Conservation (phyloP, 2,113 vertebrate species). For the Danionella cerebrum region DNA sequence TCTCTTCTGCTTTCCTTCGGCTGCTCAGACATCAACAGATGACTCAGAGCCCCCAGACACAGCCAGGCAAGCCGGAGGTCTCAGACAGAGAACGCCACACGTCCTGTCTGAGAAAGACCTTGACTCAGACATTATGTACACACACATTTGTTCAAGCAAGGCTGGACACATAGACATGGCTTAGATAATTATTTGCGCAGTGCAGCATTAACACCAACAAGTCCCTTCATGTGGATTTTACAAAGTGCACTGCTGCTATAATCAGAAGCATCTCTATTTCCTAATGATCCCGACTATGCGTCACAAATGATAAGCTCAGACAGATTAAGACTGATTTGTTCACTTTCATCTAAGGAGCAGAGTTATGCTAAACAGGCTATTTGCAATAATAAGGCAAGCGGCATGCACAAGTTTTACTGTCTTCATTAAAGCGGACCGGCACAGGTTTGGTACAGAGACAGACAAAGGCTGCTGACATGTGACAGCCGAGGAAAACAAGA, state of each 20-base stretch:
- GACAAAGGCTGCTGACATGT: background rate
- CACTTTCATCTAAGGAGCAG: background rate
- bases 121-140: too few relatives aligned
- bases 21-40: constrained; percentile 17
- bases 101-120: constrained; percentile 37
- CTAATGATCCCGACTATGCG: background rate
- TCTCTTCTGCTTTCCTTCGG: background rate
- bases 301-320: constrained; percentile 42
- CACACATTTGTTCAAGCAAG: constrained; percentile 14
- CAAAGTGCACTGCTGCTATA: background rate
- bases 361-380: constrained; percentile 9
- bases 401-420: constrained; percentile 9
- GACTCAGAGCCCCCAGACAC: constrained; percentile 26
- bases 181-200: too few relatives aligned
- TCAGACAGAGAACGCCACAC: constrained; percentile 20
- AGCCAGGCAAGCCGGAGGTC: constrained; percentile 2
- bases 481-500: background rate
- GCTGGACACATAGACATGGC: constrained; percentile 7
- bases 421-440: background rate
- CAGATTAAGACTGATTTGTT: background rate
- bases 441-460: constrained; percentile 1
- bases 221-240: background rate
- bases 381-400: background rate
- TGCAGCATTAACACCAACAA: background rate
- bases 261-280: background rate